Conservation (phyloP, 2,888 invertebrate species). For the Cryptocephalus moraei region DNA sequence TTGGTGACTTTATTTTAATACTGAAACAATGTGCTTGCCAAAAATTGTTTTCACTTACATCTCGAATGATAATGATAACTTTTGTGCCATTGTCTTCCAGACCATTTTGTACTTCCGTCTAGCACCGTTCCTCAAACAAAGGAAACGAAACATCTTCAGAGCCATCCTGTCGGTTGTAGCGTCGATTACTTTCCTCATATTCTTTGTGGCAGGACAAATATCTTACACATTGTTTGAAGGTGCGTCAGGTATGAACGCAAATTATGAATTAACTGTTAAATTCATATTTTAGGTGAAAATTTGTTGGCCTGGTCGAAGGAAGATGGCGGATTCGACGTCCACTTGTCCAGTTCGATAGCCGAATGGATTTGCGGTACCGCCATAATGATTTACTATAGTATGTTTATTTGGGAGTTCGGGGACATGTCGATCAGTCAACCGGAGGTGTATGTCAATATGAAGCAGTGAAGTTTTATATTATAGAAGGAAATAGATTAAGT, state of each 20-base stretch:
- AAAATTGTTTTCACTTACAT: no score
- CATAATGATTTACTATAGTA: constrained; percentile 12
- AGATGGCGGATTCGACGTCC: constrained; percentile 18
- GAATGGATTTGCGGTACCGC: constrained; percentile 20
- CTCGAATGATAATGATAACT: constrained; percentile 2
- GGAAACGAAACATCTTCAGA: constrained; percentile 13
- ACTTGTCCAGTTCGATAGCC: constrained; percentile 15
- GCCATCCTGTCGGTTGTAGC: constrained; percentile 11
- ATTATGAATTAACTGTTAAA: not conserved
- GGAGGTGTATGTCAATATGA: not conserved
- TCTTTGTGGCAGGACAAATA: constrained; percentile 8
- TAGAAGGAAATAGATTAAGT: no score
- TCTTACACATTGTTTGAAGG: constrained; percentile 13
- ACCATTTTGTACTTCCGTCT: constrained; percentile 14
- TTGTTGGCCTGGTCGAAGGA: constrained; percentile 18
- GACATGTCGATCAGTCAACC: constrained; percentile 9
- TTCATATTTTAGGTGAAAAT: constrained; percentile 14
- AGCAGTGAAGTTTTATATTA: no score
- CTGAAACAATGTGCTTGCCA: no score
- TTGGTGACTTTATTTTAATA: no score
- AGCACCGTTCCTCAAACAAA: constrained; percentile 17
- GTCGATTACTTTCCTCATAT: constrained; percentile 11
- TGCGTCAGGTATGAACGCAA: constrained; percentile 3
- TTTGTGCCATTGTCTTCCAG: constrained; percentile 11
- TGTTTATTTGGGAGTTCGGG: constrained; percentile 17